Percentiles rank a stretch among this genome's conserved stretches.
Evolutionary conservation across 1,140 invertebrate species (phyloP).

Genomic region (Pseudomyrmex concolor): DNA sequence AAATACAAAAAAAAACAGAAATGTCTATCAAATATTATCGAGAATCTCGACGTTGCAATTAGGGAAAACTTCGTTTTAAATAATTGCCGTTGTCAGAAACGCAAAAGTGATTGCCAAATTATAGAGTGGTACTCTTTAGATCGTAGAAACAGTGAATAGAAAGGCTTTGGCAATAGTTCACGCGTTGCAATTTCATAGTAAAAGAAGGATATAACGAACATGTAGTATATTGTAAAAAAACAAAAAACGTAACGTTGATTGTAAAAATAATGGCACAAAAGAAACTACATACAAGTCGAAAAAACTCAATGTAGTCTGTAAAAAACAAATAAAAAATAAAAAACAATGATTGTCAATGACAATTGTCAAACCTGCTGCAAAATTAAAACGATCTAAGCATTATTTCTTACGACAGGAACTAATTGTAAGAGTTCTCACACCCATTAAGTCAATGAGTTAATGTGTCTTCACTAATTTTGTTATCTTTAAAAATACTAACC

Average conservation of each 20-base stretch:
- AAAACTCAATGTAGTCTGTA: background rate
- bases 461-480: too few relatives aligned
- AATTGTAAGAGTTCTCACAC: too few relatives aligned
- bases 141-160: background rate
- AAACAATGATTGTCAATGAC: background rate
- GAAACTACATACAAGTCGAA: background rate
- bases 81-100: slow-evolving; percentile 34
- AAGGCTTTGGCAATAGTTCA: slow-evolving; percentile 28
- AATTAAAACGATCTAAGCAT: background rate
- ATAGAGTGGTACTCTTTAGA: slow-evolving; percentile 34
- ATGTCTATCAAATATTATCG: slow-evolving; percentile 21
- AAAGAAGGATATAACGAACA: slow-evolving; percentile 6
- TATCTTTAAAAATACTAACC: too few relatives aligned
- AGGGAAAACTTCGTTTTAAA: slow-evolving; percentile 16
- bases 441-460: too few relatives aligned
- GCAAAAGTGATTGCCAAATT: slow-evolving; percentile 22
- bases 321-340: background rate
- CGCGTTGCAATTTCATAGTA: background rate
- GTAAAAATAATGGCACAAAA: background rate
- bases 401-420: too few relatives aligned
- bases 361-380: background rate
- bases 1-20: background rate
- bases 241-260: background rate
- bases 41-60: slow-evolving; percentile 27
- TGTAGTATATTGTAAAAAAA: background rate